phyloP scores from a whole-genome alignment of 2,797 vertebrate genomes.

The Tragopan temminckii region DNA sequence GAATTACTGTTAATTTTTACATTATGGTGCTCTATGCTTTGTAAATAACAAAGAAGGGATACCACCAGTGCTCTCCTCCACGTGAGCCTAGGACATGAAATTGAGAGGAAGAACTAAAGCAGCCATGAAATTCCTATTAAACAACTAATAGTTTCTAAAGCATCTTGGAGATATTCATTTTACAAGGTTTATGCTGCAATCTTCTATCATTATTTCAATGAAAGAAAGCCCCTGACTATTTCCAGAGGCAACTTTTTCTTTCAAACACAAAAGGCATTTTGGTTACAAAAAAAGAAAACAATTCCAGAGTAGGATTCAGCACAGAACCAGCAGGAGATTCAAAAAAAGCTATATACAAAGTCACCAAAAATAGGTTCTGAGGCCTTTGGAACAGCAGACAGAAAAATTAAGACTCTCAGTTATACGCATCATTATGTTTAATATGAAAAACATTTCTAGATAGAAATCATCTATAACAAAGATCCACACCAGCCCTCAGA shows the following conservation, averaged over 20 bases:
- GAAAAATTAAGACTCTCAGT: conserved; percentile 45
- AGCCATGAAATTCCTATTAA: conserved; percentile 66
- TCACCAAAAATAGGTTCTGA: neutral
- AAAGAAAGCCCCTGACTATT: conserved; percentile 43
- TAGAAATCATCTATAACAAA: conserved; percentile 47
- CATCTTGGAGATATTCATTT: conserved; percentile 49
- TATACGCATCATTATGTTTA: conserved; percentile 43
- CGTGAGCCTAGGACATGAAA: conserved; percentile 3
- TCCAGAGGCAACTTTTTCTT: conserved; percentile 47
- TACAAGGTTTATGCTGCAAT: conserved; percentile 47
- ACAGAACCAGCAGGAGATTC: conserved; percentile 13
- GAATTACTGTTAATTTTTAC: neutral
- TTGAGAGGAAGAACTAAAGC: conserved; percentile 37
- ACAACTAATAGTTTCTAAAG: conserved; percentile 57
- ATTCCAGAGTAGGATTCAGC: neutral
- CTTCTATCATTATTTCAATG: conserved; percentile 50
- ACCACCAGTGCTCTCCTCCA: neutral
- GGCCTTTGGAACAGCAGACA: conserved; percentile 28
- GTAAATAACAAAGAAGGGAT: neutral
- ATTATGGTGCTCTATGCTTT: neutral
- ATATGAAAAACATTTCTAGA: conserved; percentile 56
- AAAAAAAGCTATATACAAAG: conserved; percentile 8
- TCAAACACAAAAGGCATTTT: neutral
- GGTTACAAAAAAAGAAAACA: neutral
- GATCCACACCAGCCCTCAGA: conserved; percentile 48